Evolutionary conservation across 2,113 vertebrate species (phyloP), one percentile per base, ranked within the genome.

Genomic region (Synodontis membranacea): DNA sequence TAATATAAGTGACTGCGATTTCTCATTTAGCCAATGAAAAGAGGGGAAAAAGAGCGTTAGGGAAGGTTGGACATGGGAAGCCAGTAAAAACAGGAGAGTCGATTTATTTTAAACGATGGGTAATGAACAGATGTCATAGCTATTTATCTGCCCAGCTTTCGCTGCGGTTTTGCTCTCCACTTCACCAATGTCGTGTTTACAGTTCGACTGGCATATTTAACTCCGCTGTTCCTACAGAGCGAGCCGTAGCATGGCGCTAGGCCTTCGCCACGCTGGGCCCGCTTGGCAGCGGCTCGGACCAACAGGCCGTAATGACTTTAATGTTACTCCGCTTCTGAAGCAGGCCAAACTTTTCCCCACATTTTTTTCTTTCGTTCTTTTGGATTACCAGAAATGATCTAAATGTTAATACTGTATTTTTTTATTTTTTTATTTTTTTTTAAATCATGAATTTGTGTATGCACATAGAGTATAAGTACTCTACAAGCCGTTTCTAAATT

Each of bases 61-160:
- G 80, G 88, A 87, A 70, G 70, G 85, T 75, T n/a, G 34, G 75
- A 72, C 11, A 56, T 74, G 37, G 64, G 12, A 37, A 81, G 90
- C 89, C 90, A 91, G 87, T 89, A 80, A 91, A 91, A 91, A 91
- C 90, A 91, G 80, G 82, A 64, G 81, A 88, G 86, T 91, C 84
- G 70, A 90, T 91, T 91, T 90, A 88, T 92, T 87, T 89, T 88
- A 91, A 91, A 91, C 44, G 89, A 90, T 84, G 88, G 88, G 89
- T 94, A 94, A 93, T 94, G 92, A 94, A 93, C 93, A 94, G 92
- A 92, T 95, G 94, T 94, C 93, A 92, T 91, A 93, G 91, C 90
- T 90, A 91, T 94, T 94, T 93, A 91, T 91, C 91, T 90, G 88
- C 83, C 75, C 78, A 75, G 62, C 84, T 88, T 87, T 87, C 88